Evolutionary conservation across 1,140 invertebrate genomes (phyloP).

Genomic region (Drosophila paulistorum): DNA sequence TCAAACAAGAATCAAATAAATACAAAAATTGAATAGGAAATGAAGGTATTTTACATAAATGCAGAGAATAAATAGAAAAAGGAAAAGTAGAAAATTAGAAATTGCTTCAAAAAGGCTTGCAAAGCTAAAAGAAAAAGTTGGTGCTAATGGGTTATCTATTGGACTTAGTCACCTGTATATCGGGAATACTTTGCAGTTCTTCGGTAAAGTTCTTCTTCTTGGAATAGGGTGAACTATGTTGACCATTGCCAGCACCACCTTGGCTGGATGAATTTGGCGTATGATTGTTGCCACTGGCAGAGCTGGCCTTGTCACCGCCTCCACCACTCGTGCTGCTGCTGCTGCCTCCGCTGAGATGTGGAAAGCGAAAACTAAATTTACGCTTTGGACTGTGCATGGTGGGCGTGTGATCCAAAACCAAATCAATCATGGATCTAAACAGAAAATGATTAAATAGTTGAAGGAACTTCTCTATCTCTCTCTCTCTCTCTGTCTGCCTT

Average conservation of each 20-base stretch:
- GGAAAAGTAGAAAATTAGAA: conserved; percentile 62
- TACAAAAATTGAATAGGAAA: conserved; percentile 42
- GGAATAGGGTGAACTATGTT: conserved; percentile 64
- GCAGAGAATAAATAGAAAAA: conserved; percentile 40
- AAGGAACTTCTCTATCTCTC: background rate
- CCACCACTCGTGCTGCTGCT: conserved; percentile 35
- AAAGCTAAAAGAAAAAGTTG: background rate
- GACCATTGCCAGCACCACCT: conserved; percentile 15
- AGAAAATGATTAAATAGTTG: background rate
- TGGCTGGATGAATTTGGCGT: conserved; percentile 40
- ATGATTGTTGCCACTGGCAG: conserved; percentile 35
- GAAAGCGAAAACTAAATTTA: conserved; percentile 95
- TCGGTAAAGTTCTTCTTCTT: conserved; percentile 92
- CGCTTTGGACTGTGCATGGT: conserved; percentile 91
- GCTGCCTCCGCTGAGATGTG: conserved; percentile 73
- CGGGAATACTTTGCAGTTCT: conserved; percentile 94
- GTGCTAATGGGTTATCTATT: background rate
- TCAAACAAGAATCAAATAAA: conserved; percentile 48
- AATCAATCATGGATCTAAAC: conserved; percentile 91
- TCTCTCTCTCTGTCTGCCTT: conserved; percentile 12
- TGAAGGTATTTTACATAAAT: conserved; percentile 41
- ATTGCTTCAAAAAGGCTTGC: conserved; percentile 2
- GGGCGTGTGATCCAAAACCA: conserved; percentile 87
- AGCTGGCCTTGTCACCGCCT: conserved; percentile 42
- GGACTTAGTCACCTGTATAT: conserved; percentile 89